Base-by-base conservation (phyloP, 2,797 vertebrate genomes). In the Spinibarbus caldwelli region DNA sequence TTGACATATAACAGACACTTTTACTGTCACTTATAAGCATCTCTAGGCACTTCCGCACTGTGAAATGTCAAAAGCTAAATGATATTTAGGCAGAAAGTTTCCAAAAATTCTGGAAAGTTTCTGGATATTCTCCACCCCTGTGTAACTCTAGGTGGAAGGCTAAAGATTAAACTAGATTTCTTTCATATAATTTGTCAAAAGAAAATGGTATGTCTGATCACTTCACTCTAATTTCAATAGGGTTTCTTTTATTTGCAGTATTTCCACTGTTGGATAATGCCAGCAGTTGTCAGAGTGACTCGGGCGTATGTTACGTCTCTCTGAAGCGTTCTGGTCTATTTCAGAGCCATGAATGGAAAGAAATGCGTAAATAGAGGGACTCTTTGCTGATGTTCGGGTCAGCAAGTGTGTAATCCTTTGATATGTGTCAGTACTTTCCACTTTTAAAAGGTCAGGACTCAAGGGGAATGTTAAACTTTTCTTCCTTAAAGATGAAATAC, bases 391-490 rank as follows among this genome's bases (percentile, higher is more conserved):
- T 89, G 90, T 90, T 91, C 85, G 83, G 89, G 88, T 85, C 85
- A 85, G 72, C 11, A 4, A 38, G 6, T 2, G 45, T 57, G 7
- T 57, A 38, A 88, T 85, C 91, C 92, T 95, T 95, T 94, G 93
- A 95, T 94, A 94, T 93, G 89, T 90, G 93, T 92, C 92, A 93
- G 92, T 93, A 94, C 89, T 91, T 91, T 91, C 86, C 90, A 93
- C 92, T 91, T 93, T 90, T 82, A 64, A 34, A 90, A 82, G 90
- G 85, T 90, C 88, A 87, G 89, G 80, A 94, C 93, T 93, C 90
- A 84, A 93, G 93, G 92, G 93, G 92, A 94, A 95, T 94, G 92
- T 90, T 95, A 94, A 95, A 94, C 89, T 91, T 85, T 92, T 86
- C 91, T 88, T 93, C 91, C 86, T 94, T 94, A 89, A 92, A 95